These are phyloP conservation scores for Boleophthalmus pectinirostris DNA, from an alignment of 2,113 vertebrate genomes.

Conservation along the genomic window DNA sequence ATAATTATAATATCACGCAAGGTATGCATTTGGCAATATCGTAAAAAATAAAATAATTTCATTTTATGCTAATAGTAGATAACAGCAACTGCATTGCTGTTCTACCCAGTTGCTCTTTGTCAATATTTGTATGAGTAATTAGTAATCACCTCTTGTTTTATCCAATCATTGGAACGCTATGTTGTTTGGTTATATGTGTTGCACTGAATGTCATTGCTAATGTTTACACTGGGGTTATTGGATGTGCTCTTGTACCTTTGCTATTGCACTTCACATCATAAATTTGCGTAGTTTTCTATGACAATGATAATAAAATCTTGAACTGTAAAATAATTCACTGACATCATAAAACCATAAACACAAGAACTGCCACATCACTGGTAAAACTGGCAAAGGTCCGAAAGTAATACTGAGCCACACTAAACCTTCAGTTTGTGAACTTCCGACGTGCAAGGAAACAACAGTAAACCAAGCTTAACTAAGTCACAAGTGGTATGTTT, in stretches of 20 bases:
- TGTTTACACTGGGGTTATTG: no score
- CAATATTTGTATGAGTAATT: background rate
- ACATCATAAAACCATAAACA: background rate
- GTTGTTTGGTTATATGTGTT: background rate
- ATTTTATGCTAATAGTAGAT: no score
- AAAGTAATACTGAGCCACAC: background rate
- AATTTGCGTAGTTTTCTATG: no score
- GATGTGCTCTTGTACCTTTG: no score
- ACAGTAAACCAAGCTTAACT: background rate
- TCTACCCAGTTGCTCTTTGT: background rate
- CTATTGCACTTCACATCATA: no score
- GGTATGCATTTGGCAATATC: no score
- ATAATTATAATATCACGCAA: no score
- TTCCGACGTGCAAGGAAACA: background rate
- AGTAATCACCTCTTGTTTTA: background rate
- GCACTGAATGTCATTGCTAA: no score
- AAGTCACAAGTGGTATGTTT: background rate
- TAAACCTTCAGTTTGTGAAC: background rate
- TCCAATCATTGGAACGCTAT: background rate
- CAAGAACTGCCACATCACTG: background rate
- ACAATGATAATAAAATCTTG: no score
- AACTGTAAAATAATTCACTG: background rate
- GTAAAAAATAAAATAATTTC: no score
- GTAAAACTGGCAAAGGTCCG: background rate
- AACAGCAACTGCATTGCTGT: no score